These are phyloP conservation scores for Cinclus cinclus DNA, from an alignment of 2,113 vertebrate genomes.

Conservation along the genomic window DNA sequence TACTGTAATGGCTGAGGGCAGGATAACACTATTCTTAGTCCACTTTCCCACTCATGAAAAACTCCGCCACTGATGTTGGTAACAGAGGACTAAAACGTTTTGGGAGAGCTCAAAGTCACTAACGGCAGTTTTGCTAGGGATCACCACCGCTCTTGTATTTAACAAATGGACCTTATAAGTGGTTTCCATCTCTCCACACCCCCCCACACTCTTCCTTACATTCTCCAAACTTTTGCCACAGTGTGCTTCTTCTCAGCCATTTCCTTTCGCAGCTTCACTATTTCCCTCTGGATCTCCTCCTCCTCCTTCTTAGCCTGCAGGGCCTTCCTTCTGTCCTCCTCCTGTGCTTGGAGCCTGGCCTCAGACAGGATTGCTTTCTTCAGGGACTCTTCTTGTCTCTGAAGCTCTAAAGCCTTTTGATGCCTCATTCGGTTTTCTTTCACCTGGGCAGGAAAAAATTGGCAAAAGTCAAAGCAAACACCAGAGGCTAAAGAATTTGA, in stretches of 20 bases:
- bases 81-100: not conserved
- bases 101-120: not conserved
- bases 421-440: slow-evolving; percentile 82
- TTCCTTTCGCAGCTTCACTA: slow-evolving; percentile 84
- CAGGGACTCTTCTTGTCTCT: slow-evolving; percentile 72
- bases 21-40: not conserved
- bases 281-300: slow-evolving; percentile 83
- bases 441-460: slow-evolving; percentile 72
- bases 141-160: not conserved
- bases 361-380: slow-evolving; percentile 73
- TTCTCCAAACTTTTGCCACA: slow-evolving; percentile 74
- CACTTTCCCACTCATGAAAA: not conserved
- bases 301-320: slow-evolving; percentile 80
- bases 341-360: slow-evolving; percentile 74
- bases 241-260: slow-evolving; percentile 79
- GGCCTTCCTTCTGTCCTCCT: slow-evolving; percentile 76
- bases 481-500: not conserved
- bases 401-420: slow-evolving; percentile 76
- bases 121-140: not conserved
- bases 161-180: not conserved
- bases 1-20: not conserved
- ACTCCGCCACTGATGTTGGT: not conserved
- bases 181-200: not conserved
- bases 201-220: slow-evolving; percentile 64
- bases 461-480: not conserved